Evolutionary conservation across 2,113 vertebrate species (phyloP).

Genomic region (Hydrolagus affinis): DNA sequence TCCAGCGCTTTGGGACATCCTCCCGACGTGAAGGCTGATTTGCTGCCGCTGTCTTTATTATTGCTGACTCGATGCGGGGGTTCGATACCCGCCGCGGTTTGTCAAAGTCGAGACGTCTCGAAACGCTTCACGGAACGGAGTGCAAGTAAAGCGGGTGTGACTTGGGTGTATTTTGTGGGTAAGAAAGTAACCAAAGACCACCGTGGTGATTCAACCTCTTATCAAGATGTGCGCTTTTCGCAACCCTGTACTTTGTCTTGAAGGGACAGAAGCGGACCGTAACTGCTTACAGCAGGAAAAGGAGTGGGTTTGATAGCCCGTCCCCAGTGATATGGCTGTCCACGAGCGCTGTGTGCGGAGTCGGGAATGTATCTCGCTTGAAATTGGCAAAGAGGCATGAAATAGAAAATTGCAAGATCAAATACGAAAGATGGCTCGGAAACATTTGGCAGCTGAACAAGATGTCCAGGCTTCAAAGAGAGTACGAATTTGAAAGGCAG

Average conservation of each 20-base stretch:
- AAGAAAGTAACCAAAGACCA: too few species aligned
- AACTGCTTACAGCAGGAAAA: neutral
- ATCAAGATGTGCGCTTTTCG: too few species aligned
- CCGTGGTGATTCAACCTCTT: too few species aligned
- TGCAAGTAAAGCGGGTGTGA: too few species aligned
- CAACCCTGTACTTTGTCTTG: too few species aligned
- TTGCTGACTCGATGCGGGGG: too few species aligned
- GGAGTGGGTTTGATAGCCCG: neutral
- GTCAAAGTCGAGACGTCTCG: too few species aligned
- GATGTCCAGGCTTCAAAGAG: conserved; percentile 8
- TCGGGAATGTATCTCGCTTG: neutral
- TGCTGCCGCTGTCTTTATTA: neutral
- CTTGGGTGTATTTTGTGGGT: too few species aligned
- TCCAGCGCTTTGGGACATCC: too few species aligned
- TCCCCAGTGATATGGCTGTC: too few species aligned
- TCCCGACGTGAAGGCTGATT: neutral
- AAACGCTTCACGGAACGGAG: too few species aligned
- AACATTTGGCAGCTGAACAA: neutral
- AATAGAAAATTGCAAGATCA: conserved; percentile 4
- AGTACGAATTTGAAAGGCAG: neutral
- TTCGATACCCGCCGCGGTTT: too few species aligned
- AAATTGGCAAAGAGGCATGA: neutral
- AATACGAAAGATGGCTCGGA: neutral
- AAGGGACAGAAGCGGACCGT: neutral
- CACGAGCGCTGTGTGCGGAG: neutral